phyloP scores from a whole-genome alignment of 2,113 vertebrate species.

The Pholis gunnellus region DNA sequence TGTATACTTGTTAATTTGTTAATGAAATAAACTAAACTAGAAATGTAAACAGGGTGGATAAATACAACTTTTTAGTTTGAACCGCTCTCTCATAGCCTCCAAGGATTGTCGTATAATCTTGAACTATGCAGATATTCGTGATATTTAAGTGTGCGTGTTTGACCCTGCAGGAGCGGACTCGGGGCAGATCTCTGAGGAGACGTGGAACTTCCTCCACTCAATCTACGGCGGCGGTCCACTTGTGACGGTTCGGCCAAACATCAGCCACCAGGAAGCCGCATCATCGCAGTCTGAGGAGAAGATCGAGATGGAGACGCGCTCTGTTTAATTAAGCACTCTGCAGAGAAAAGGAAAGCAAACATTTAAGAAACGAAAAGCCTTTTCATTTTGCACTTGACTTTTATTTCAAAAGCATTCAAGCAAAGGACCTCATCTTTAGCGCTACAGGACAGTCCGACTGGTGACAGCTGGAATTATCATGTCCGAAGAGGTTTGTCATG shows the following conservation, averaged over 20 bases:
- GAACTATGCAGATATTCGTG: background rate
- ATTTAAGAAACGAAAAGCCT: conserved; percentile 63
- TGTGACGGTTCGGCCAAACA: conserved; percentile 91
- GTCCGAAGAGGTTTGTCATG: conserved; percentile 53
- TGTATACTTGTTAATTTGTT: background rate
- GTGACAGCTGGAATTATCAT: conserved; percentile 64
- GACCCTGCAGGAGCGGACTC: conserved; percentile 91
- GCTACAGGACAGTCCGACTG: conserved; percentile 57
- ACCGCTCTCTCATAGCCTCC: background rate
- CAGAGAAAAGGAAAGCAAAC: conserved; percentile 12
- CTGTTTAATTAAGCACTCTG: conserved; percentile 81
- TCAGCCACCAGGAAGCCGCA: conserved; percentile 88
- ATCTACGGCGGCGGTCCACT: conserved; percentile 96
- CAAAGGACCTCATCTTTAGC: conserved; percentile 69
- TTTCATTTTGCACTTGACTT: conserved; percentile 86
- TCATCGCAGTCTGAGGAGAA: conserved; percentile 92
- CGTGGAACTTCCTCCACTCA: conserved; percentile 96
- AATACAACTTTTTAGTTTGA: background rate
- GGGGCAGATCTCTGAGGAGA: conserved; percentile 98
- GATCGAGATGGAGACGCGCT: conserved; percentile 95
- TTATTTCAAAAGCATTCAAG: conserved; percentile 77
- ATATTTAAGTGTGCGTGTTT: conserved; percentile 6
- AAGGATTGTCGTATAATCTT: background rate
- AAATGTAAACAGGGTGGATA: background rate
- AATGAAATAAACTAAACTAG: background rate